Evolutionary conservation across 2,888 invertebrate species (phyloP), one percentile per base, ranked within the genome.

Genomic region (Calliphora vomitoria): DNA sequence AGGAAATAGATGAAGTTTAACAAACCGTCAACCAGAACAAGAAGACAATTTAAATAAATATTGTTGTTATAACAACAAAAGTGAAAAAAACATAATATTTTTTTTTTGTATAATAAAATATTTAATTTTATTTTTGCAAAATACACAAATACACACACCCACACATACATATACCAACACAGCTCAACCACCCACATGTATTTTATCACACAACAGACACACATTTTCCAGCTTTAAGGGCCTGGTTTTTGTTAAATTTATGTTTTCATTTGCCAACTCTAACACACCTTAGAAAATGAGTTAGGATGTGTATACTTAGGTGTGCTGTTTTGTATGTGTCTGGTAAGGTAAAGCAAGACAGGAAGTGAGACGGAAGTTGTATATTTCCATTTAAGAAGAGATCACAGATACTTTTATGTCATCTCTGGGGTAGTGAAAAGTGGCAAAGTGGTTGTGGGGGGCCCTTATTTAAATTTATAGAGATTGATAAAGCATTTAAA

Each of bases 331-430:
- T 25, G 25, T 25, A 25, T 44, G 8, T 47, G 18, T 15, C 3
- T 58, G 18, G 25, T 25, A 25, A 25, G 8, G 35, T 31, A 44
- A 64, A n/a, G 31, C n/a, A 50, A 64, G 38, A 62, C 62, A 62
- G 81, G 72, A 74, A 55, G 55, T 31, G 35, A 64, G 55, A 66
- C 72, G 72, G 81, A 82, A 74, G 81, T 74, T 64, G 72, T 82
- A 44, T 55, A 74, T 82, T 64, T 82, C 64, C 72, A 74, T 82
- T 82, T 74, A 55, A 82, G 55, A 58, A 60, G 15, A 69, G 58
- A 79, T 79, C 79, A 60, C 58, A 79, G 47, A 69, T 79, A 69
- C 69, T 15, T 69, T 69, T 69, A 4, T 55, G 20, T 79, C 66
- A 44, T 35, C 69, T 69, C 18, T 41, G 18, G 53, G 31, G 15